These are phyloP conservation scores for Leptopilina myrica DNA, from an alignment of 2,888 invertebrate genomes.

Conservation along the genomic window DNA sequence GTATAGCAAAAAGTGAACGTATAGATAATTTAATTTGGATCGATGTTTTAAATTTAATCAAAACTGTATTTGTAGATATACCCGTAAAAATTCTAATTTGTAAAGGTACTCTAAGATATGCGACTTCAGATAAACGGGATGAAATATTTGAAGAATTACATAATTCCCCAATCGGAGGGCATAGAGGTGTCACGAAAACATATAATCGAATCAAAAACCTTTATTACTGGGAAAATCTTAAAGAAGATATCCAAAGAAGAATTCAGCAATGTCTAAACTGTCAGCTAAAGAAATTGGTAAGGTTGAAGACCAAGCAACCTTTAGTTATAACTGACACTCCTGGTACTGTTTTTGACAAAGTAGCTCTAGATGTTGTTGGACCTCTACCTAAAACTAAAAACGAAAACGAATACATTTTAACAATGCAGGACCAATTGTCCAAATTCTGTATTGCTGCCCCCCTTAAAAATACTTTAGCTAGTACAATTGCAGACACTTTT, in stretches of 20 bases:
- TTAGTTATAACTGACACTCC: slow-evolving; percentile 54
- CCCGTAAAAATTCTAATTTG: neutral
- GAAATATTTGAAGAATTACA: slow-evolving; percentile 46
- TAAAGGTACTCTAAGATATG: neutral
- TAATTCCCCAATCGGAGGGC: slow-evolving; percentile 46
- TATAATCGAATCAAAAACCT: slow-evolving; percentile 48
- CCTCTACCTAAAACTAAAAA: neutral
- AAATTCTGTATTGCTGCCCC: neutral
- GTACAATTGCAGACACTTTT: slow-evolving; percentile 54
- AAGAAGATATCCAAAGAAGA: slow-evolving; percentile 45
- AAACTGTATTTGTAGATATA: neutral
- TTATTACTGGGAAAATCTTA: slow-evolving; percentile 51
- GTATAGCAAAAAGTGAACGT: neutral
- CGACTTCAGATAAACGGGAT: neutral
- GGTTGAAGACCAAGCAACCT: slow-evolving; percentile 48
- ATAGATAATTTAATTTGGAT: slow-evolving; percentile 28
- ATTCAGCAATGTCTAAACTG: slow-evolving; percentile 47
- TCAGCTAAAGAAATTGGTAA: slow-evolving; percentile 51
- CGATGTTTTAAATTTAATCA: neutral
- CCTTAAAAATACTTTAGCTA: slow-evolving; percentile 26
- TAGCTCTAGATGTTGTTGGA: neutral
- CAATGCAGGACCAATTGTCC: neutral
- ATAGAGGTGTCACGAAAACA: slow-evolving; percentile 31
- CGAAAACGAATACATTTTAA: neutral
- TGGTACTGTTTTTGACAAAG: neutral